These are phyloP conservation scores for Phylloscopus trochilus DNA, from an alignment of 2,113 vertebrate species.

Conservation along the genomic window DNA sequence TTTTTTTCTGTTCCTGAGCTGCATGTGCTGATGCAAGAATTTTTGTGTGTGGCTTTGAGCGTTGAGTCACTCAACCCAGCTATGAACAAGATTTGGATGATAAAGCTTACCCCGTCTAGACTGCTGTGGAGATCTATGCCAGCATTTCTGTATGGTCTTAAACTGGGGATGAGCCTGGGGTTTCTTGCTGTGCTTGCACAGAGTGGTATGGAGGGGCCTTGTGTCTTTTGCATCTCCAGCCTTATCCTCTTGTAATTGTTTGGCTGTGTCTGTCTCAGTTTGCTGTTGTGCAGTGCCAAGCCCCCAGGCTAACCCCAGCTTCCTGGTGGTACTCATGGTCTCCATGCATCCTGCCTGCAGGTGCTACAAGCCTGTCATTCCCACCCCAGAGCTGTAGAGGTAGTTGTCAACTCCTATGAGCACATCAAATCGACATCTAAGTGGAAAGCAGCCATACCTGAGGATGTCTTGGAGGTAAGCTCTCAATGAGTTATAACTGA, in stretches of 20 bases:
- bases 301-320: background rate
- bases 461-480: constrained; percentile 84
- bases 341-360: constrained; percentile 64
- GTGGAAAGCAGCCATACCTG: constrained; percentile 87
- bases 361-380: constrained; percentile 87
- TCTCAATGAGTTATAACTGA: background rate
- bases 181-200: background rate
- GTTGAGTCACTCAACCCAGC: background rate
- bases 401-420: constrained; percentile 87
- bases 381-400: constrained; percentile 83
- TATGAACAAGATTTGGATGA: background rate
- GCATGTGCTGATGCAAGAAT: background rate
- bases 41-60: background rate
- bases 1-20: background rate
- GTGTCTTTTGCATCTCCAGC: background rate
- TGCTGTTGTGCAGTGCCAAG: background rate
- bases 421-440: constrained; percentile 81
- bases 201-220: background rate
- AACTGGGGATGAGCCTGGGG: background rate
- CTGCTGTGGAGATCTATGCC: background rate
- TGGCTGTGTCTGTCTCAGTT: background rate
- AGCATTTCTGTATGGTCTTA: background rate
- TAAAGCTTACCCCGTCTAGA: background rate
- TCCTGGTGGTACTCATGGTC: background rate
- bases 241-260: accelerated